Evolutionary conservation across 2,888 invertebrate species (phyloP).

Genomic region (Mesochorus sp.): DNA sequence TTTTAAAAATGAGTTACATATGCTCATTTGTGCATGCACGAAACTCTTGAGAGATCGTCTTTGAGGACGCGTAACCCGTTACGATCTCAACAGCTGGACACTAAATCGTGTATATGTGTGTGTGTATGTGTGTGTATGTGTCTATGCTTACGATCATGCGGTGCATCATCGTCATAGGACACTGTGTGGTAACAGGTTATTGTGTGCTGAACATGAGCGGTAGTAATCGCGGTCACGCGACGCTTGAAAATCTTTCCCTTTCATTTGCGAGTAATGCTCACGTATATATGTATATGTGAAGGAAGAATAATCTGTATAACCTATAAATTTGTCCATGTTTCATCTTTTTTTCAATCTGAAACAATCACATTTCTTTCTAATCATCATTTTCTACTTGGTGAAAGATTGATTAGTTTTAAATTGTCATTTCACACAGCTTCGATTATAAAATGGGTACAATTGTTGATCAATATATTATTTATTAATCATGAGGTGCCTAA

Average conservation of each 20-base stretch:
- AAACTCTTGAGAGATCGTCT: conserved; percentile 32
- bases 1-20: neutral
- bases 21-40: neutral
- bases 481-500: neutral
- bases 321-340: neutral
- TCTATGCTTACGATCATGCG: neutral
- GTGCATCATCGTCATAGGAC: conserved; percentile 28
- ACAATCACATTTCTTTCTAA: neutral
- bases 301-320: neutral
- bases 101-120: neutral
- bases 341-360: neutral
- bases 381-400: neutral
- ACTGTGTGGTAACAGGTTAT: conserved; percentile 53
- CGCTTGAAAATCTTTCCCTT: conserved; percentile 49
- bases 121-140: neutral
- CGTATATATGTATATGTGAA: neutral
- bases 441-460: too few species aligned
- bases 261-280: conserved; percentile 24
- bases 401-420: neutral
- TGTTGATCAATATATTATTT: neutral
- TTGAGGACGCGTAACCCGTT: conserved; percentile 36
- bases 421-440: neutral
- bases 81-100: conserved; percentile 33
- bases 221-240: conserved; percentile 46
- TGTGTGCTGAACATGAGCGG: conserved; percentile 40